Percentiles rank a stretch among this genome's conserved stretches.
Conservation (phyloP, 2,113 vertebrate species). For the Grus americana region DNA sequence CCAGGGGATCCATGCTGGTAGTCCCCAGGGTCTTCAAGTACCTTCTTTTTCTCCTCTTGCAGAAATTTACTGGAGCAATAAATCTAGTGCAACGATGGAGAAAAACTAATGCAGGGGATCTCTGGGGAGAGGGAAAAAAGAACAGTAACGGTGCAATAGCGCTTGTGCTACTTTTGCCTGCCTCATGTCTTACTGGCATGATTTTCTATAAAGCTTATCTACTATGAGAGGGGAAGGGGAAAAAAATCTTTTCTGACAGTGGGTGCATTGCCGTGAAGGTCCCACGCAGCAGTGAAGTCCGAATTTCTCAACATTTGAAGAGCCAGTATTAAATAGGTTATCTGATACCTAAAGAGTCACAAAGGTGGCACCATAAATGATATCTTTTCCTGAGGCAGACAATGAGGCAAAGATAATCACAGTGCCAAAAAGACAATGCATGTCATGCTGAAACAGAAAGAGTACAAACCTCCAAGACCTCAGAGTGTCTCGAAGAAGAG, state of each 20-base stretch:
- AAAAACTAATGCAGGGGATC: constrained; percentile 70
- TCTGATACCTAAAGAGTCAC: constrained; percentile 48
- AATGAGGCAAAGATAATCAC: constrained; percentile 49
- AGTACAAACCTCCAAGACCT: constrained; percentile 42
- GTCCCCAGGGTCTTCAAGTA: neutral
- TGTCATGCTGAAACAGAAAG: constrained; percentile 63
- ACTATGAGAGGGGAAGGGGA: neutral
- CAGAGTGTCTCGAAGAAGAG: constrained; percentile 42
- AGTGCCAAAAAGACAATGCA: constrained; percentile 53
- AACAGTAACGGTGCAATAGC: neutral
- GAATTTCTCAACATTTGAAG: constrained; percentile 35
- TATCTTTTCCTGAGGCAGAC: constrained; percentile 57
- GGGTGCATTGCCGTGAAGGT: neutral
- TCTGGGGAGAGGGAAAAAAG: constrained; percentile 41
- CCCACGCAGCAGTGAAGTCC: constrained; percentile 13
- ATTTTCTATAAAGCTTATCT: neutral
- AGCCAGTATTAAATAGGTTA: constrained; percentile 49
- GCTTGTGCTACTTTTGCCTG: constrained; percentile 16
- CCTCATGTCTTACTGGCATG: neutral
- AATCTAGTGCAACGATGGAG: constrained; percentile 66
- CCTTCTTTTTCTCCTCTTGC: constrained; percentile 36
- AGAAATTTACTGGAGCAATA: constrained; percentile 74
- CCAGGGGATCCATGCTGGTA: constrained; percentile 52
- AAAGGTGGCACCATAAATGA: constrained; percentile 51
- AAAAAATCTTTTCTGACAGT: neutral